Evolutionary conservation across 2,113 vertebrate species (phyloP).

Genomic region (Mesocricetus auratus): DNA sequence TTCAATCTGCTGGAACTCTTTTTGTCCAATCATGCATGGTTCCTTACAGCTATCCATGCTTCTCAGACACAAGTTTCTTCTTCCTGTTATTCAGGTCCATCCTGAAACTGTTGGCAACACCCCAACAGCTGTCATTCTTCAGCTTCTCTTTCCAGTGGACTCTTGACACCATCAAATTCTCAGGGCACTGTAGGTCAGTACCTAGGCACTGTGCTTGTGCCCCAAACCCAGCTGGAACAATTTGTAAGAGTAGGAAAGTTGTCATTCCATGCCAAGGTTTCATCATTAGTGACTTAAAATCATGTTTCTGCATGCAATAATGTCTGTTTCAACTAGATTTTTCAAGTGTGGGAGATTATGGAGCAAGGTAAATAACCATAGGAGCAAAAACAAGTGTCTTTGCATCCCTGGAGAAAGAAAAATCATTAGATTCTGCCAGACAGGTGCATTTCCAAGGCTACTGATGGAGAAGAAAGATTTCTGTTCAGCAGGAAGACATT

Average conservation of each 20-base stretch:
- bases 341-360: neutral
- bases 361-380: neutral
- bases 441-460: constrained; percentile 27
- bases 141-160: neutral
- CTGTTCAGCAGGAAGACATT: constrained; percentile 64
- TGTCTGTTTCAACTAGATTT: neutral
- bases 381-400: constrained; percentile 3
- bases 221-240: neutral
- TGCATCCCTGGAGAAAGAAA: neutral
- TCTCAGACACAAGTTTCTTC: neutral
- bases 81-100: too few species aligned
- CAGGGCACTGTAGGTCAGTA: neutral
- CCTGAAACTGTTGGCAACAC: neutral
- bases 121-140: too few species aligned
- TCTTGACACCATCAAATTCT: neutral
- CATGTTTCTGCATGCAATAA: neutral
- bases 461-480: constrained; percentile 54
- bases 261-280: neutral
- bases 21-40: too few species aligned
- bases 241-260: neutral
- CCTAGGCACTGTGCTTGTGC: too few species aligned
- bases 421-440: constrained; percentile 2
- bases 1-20: neutral
- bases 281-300: neutral
- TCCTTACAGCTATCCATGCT: neutral